phyloP scores from a whole-genome alignment of 1,140 invertebrate genomes.

The Brachionus paranguensis region DNA sequence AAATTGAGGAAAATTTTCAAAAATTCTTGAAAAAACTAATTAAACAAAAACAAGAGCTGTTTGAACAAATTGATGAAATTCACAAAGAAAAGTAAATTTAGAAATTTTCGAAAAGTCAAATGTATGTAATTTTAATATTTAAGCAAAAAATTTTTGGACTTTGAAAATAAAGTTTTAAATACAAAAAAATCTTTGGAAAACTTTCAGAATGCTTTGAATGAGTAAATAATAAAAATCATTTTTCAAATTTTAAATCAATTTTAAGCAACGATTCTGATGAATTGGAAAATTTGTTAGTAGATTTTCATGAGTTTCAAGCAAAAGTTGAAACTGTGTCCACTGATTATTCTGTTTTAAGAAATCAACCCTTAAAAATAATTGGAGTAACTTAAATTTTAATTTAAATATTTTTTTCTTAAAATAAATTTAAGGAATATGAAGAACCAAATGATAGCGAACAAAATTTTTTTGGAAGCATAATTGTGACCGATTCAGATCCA shows the following conservation, averaged over 20 bases:
- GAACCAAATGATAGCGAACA: not conserved
- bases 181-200: not conserved
- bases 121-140: not conserved
- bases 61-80: not conserved
- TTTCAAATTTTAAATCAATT: not conserved
- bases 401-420: not conserved
- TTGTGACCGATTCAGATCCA: conserved; percentile 12
- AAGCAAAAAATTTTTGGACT: conserved; percentile 12
- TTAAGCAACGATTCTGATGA: not conserved
- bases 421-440: conserved; percentile 22
- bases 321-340: not conserved
- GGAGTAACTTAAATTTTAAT: not conserved
- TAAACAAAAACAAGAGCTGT: conserved; percentile 19
- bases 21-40: not conserved
- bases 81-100: conserved; percentile 1
- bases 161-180: conserved; percentile 5
- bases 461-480: conserved; percentile 26
- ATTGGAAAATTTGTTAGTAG: not conserved
- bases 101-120: not conserved
- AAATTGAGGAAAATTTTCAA: conserved; percentile 26
- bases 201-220: not conserved
- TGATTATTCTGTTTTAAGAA: not conserved
- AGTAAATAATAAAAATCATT: not conserved
- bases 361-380: conserved; percentile 12
- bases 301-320: not conserved